Evolutionary conservation across 1,140 invertebrate genomes (phyloP).

Genomic region (Mycetomoellerius zeteki): DNA sequence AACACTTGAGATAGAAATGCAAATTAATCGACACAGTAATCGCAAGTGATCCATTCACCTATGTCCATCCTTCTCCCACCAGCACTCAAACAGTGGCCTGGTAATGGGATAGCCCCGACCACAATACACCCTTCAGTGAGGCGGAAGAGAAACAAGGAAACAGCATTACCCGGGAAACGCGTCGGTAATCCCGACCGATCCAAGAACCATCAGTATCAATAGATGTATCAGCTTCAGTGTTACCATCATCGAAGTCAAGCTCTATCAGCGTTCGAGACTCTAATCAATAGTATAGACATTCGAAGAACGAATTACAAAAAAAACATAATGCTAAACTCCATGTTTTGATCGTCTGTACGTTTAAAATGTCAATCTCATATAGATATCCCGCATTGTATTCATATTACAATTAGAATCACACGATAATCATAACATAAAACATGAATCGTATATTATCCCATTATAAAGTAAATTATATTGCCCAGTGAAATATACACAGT

Average conservation of each 20-base stretch:
- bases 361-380: not conserved
- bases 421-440: not conserved
- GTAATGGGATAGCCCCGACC: constrained; percentile 85
- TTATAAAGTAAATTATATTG: constrained; percentile 27
- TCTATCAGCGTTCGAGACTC: constrained; percentile 2
- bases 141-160: constrained; percentile 86
- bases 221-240: constrained; percentile 71
- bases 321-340: not conserved
- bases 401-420: not conserved
- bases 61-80: constrained; percentile 72
- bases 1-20: constrained; percentile 77
- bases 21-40: constrained; percentile 79
- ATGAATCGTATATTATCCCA: not conserved
- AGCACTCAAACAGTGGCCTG: constrained; percentile 80
- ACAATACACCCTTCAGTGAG: constrained; percentile 84
- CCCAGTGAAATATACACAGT: not conserved
- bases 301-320: not conserved
- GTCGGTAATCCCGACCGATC: constrained; percentile 78
- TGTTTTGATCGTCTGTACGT: too few relatives aligned
- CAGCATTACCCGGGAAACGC: constrained; percentile 84
- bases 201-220: constrained; percentile 74
- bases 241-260: constrained; percentile 66
- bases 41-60: constrained; percentile 70
- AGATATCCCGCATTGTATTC: not conserved
- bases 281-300: not conserved